Conservation (phyloP, 2,797 vertebrate species). For the Danionella dracula region DNA sequence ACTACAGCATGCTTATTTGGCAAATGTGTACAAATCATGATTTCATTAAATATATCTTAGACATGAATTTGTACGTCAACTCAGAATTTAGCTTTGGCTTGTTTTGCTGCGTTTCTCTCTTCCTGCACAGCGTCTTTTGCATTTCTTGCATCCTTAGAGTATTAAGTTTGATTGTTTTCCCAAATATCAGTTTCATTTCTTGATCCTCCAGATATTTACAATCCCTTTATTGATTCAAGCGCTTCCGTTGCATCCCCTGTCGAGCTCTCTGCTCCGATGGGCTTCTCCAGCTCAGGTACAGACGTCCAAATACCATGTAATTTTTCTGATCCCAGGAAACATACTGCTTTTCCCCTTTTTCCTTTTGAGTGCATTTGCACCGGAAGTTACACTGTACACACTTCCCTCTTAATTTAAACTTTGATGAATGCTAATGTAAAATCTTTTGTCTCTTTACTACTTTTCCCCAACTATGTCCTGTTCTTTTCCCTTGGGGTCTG, state of each 20-base stretch:
- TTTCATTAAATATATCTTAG: too few relatives aligned
- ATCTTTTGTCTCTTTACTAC: constrained; percentile 45
- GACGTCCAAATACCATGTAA: constrained; percentile 48
- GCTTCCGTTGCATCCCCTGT: constrained; percentile 64
- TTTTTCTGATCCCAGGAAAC: constrained; percentile 42
- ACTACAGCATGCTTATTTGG: too few relatives aligned
- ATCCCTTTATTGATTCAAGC: constrained; percentile 69
- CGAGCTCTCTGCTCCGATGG: constrained; percentile 55
- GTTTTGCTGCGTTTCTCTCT: constrained; percentile 10
- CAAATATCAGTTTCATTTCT: constrained; percentile 58
- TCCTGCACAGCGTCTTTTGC: not conserved
- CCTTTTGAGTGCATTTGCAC: not conserved
- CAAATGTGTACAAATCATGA: too few relatives aligned
- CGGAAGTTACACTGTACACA: not conserved
- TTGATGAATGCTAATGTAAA: too few relatives aligned
- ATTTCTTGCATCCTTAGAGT: not conserved
- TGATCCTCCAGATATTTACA: constrained; percentile 71
- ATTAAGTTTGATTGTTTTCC: constrained; percentile 22
- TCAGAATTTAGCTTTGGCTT: constrained; percentile 24
- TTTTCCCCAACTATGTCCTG: constrained; percentile 48
- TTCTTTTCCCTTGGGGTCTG: constrained; percentile 59
- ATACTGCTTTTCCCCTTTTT: not conserved
- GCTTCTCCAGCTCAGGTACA: constrained; percentile 69
- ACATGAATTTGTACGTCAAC: too few relatives aligned
- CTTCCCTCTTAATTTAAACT: too few relatives aligned